Conservation (phyloP, 2,888 invertebrate species). For the Cepaea hortensis region DNA sequence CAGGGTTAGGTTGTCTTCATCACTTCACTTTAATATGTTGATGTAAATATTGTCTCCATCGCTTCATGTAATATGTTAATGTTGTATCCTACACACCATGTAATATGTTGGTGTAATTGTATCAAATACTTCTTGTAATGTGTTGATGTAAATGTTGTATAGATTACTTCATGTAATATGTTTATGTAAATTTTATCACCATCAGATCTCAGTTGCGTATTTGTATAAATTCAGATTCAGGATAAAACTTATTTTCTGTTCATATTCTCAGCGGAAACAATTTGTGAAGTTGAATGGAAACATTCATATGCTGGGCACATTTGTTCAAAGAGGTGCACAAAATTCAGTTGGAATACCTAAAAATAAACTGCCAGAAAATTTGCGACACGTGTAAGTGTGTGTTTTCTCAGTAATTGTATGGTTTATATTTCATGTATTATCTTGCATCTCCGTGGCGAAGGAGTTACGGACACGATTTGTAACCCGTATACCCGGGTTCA, state of each 20-base stretch:
- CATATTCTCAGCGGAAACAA: conserved; percentile 69
- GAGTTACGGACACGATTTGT: no score
- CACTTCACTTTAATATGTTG: no score
- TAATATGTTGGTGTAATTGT: no score
- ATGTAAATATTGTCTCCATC: no score
- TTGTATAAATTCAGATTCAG: not conserved
- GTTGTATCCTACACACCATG: no score
- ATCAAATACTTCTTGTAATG: no score
- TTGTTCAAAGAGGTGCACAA: conserved; percentile 74
- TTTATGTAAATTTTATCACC: not conserved
- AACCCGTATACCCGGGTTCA: no score
- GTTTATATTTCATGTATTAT: not conserved
- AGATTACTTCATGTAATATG: not conserved
- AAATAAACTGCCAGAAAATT: conserved; percentile 82
- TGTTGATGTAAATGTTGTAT: no score
- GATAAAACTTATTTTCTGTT: not conserved
- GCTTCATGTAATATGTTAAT: no score
- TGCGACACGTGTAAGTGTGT: conserved; percentile 84
- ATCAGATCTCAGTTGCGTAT: not conserved
- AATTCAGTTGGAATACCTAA: conserved; percentile 83
- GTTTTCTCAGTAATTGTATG: no score
- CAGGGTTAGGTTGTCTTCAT: no score
- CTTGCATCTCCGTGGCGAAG: not conserved
- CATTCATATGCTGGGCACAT: conserved; percentile 81
- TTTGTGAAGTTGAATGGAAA: conserved; percentile 92